Evolutionary conservation across 2,888 invertebrate species (phyloP).

Genomic region (Onchidella celtica): DNA sequence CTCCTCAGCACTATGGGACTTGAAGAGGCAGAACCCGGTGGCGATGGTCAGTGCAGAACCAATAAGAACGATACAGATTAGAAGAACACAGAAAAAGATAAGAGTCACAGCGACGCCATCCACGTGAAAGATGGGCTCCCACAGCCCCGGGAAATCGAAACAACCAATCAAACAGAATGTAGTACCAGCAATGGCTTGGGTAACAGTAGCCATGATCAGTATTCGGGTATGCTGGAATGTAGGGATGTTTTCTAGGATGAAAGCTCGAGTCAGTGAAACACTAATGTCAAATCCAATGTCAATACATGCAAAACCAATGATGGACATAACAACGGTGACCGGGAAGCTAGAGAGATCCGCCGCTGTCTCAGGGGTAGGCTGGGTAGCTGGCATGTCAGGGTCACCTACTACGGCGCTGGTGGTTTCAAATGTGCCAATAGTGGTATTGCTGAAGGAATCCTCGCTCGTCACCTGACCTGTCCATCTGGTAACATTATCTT

Average conservation of each 20-base stretch:
- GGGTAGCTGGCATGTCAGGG: neutral
- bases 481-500: neutral
- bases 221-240: slow-evolving; percentile 35
- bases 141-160: slow-evolving; percentile 31
- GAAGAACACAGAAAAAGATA: slow-evolving; percentile 33
- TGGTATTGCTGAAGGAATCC: neutral
- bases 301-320: slow-evolving; percentile 23
- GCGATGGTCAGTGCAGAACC: neutral
- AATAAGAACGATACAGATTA: neutral
- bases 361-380: neutral
- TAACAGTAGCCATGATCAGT: slow-evolving; percentile 14
- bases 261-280: slow-evolving; percentile 32
- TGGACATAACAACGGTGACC: slow-evolving; percentile 31
- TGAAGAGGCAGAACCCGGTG: neutral
- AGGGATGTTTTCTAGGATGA: slow-evolving; percentile 31
- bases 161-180: slow-evolving; percentile 24
- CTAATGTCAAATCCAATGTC: slow-evolving; percentile 45
- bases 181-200: slow-evolving; percentile 31
- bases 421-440: neutral
- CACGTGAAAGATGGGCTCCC: slow-evolving; percentile 28
- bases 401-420: neutral
- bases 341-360: slow-evolving; percentile 7
- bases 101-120: slow-evolving; percentile 40
- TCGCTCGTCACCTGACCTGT: neutral
- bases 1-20: neutral